Evolutionary conservation across 2,113 vertebrate genomes (phyloP).

Genomic region (Tichodroma muraria): DNA sequence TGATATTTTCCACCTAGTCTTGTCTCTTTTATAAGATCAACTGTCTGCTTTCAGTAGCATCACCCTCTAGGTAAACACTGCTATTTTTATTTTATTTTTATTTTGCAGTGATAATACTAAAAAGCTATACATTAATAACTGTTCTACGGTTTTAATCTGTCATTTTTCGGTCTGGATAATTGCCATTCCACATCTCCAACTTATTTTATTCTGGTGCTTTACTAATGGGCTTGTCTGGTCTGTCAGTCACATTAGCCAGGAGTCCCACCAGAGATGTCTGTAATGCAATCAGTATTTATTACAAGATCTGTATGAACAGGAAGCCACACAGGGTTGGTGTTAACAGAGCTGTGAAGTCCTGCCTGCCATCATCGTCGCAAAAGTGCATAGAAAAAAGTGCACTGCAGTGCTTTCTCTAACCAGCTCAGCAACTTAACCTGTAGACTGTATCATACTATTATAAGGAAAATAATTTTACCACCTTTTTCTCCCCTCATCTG

Average conservation of each 20-base stretch:
- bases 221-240: neutral
- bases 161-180: neutral
- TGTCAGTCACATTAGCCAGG: neutral
- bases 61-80: neutral
- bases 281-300: neutral
- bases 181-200: neutral
- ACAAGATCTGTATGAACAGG: neutral
- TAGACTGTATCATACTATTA: fast-evolving
- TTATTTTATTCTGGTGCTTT: neutral
- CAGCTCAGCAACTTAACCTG: neutral
- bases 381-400: neutral
- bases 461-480: neutral
- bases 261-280: neutral
- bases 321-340: neutral
- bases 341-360: neutral
- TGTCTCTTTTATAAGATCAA: neutral
- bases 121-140: neutral
- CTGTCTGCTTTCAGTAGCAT: neutral
- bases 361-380: neutral
- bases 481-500: neutral
- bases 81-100: neutral
- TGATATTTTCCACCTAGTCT: neutral
- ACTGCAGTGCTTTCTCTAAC: neutral
- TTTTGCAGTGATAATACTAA: neutral
- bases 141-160: neutral